phyloP scores from a whole-genome alignment of 2,113 vertebrate genomes.

The Cariama cristata region DNA sequence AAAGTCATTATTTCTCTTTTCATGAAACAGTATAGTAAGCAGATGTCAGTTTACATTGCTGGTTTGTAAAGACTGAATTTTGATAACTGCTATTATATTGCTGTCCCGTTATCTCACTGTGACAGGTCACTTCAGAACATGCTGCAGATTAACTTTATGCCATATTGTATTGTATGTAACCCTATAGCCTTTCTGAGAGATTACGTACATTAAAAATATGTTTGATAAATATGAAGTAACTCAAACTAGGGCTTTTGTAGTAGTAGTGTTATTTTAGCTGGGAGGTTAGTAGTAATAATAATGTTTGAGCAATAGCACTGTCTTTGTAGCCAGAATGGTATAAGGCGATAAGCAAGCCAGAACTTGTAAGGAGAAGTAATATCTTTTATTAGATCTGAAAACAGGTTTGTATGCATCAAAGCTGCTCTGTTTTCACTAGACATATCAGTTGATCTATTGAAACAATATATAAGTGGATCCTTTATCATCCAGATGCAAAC shows the following conservation, averaged over 20 bases:
- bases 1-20: not conserved
- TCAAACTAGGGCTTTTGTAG: not conserved
- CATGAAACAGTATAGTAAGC: not conserved
- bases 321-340: not conserved
- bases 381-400: slow-evolving; percentile 61
- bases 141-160: not conserved
- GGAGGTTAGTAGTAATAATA: not conserved
- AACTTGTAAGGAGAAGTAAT: slow-evolving; percentile 8
- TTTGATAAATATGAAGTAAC: not conserved
- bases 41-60: not conserved
- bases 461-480: slow-evolving; percentile 4
- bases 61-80: not conserved
- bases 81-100: not conserved
- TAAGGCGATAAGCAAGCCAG: slow-evolving; percentile 10
- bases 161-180: not conserved
- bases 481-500: slow-evolving; percentile 41
- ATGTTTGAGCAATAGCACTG: not conserved
- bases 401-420: slow-evolving; percentile 57
- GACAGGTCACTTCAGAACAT: not conserved
- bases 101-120: not conserved
- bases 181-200: not conserved
- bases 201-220: not conserved
- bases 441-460: slow-evolving; percentile 2
- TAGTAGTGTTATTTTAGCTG: not conserved
- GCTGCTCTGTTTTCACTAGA: slow-evolving; percentile 38